Percentiles rank a stretch among this genome's conserved stretches.
Conservation (phyloP, 1,140 invertebrate genomes). For the Holcopasites calliopsidis region DNA sequence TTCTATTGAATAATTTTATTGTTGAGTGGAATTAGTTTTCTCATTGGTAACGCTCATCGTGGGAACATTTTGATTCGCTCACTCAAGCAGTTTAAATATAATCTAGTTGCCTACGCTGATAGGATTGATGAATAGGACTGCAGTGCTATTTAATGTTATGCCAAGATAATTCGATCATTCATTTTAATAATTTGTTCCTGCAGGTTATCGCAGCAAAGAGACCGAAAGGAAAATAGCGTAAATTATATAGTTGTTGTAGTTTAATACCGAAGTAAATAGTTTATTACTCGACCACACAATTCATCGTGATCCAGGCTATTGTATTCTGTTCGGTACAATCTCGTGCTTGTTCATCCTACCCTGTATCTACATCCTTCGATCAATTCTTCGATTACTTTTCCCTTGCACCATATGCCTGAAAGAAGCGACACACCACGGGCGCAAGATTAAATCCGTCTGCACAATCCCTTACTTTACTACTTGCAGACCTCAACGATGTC, state of each 20-base stretch:
- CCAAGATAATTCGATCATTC: neutral
- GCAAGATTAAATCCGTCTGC: neutral
- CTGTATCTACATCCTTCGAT: no score
- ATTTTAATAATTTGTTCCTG: neutral
- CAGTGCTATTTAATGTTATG: neutral
- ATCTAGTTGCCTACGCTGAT: conserved; percentile 3
- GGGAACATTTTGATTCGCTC: conserved; percentile 17
- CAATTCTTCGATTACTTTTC: no score
- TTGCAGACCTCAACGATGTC: neutral
- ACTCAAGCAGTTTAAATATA: neutral
- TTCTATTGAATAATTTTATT: conserved; percentile 21
- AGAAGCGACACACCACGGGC: neutral
- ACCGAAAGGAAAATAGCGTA: neutral
- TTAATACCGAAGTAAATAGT: no score
- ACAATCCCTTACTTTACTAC: neutral
- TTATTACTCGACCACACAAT: no score
- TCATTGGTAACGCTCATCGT: conserved; percentile 4
- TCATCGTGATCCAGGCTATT: no score
- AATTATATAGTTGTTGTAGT: no score
- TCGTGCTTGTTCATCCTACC: no score
- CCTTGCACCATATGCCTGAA: no score
- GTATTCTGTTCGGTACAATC: no score
- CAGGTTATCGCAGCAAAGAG: neutral
- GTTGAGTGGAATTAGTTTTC: neutral
- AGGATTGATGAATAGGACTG: neutral